A percentile compares a stretch with the other conserved stretches of the same genome.
Evolutionary conservation across 2,797 vertebrate genomes (phyloP).

Genomic region (Galagoides demidoff): DNA sequence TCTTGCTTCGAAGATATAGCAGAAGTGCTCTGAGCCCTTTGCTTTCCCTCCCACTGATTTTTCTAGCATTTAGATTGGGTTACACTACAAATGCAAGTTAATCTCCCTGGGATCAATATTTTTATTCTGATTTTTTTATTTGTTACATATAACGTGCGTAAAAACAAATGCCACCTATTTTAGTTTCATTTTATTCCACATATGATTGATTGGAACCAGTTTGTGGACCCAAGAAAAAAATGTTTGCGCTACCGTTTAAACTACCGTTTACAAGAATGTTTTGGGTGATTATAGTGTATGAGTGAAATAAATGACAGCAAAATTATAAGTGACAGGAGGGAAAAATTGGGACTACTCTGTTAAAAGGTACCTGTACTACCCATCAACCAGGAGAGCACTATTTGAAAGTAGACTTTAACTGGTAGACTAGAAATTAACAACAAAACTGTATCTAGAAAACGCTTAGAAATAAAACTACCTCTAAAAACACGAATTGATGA

Average conservation of each 20-base stretch:
- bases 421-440: too few relatives aligned
- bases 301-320: background rate
- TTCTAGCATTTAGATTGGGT: background rate
- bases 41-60: background rate
- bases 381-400: background rate
- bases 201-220: background rate
- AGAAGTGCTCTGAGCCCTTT: background rate
- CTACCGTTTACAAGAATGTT: background rate
- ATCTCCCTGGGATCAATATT: background rate
- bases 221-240: background rate
- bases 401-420: background rate
- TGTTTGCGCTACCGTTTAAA: background rate
- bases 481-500: too few relatives aligned
- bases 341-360: background rate
- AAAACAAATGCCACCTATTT: background rate
- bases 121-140: conserved; percentile 18
- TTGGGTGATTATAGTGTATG: background rate
- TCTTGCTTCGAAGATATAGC: background rate
- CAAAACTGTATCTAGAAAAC: too few relatives aligned
- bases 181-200: background rate
- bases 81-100: background rate
- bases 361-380: background rate
- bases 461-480: too few relatives aligned
- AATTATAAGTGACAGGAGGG: background rate
- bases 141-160: background rate